These are phyloP conservation scores for Nebria brevicollis DNA, from an alignment of 2,888 invertebrate genomes.

Conservation along the genomic window DNA sequence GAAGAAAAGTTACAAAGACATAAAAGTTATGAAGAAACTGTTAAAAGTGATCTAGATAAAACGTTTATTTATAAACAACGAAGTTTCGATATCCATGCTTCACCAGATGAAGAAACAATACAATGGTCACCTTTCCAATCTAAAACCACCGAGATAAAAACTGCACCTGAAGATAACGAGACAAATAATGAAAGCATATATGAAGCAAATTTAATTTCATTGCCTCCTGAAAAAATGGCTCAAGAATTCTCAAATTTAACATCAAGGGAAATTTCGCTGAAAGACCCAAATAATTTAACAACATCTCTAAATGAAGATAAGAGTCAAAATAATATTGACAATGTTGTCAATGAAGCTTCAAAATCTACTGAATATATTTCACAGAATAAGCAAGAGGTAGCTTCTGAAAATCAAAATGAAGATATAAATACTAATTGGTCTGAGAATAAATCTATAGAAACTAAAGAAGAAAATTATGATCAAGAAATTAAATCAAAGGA, in stretches of 20 bases:
- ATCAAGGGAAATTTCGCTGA: not conserved
- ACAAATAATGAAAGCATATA: not conserved
- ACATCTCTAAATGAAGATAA: not conserved
- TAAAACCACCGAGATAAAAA: constrained; percentile 5
- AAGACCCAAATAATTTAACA: not conserved
- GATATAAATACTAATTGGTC: not conserved
- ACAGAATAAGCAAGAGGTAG: too few species aligned
- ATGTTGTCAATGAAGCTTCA: not conserved
- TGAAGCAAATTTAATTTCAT: not conserved
- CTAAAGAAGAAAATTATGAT: not conserved
- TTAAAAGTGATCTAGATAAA: constrained; percentile 14
- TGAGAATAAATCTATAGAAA: not conserved
- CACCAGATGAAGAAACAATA: constrained; percentile 27
- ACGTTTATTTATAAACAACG: constrained; percentile 21
- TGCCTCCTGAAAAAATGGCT: not conserved
- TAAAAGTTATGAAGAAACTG: constrained; percentile 38
- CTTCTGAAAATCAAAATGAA: too few species aligned
- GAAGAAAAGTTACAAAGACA: constrained; percentile 35
- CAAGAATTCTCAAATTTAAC: not conserved
- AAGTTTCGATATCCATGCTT: constrained; percentile 28
- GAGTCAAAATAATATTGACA: not conserved
- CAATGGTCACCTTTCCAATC: constrained; percentile 30
- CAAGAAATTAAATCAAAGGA: not conserved
- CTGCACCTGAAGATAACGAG: not conserved
- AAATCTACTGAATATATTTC: not conserved